A percentile compares a stretch with the other conserved stretches of the same genome.
These are phyloP conservation scores for Unio delphinus DNA, from an alignment of 2,888 invertebrate species.

Conservation along the genomic window DNA sequence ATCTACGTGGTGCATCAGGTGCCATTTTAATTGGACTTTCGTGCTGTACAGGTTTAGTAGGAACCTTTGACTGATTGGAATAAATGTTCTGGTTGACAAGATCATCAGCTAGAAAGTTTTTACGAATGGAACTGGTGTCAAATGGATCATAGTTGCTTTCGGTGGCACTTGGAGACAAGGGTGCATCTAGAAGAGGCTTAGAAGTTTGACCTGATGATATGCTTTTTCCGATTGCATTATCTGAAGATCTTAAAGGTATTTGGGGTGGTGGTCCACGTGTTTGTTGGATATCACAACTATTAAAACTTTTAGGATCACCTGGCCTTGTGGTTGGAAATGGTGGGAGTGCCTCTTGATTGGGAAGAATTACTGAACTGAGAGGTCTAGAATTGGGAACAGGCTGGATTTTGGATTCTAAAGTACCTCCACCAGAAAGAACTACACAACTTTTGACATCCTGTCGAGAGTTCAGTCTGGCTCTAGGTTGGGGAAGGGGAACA, in stretches of 20 bases:
- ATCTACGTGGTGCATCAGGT: not conserved
- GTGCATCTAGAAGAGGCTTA: constrained; percentile 35
- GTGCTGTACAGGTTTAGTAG: constrained; percentile 4
- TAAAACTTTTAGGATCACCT: not conserved
- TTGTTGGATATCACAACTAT: not conserved
- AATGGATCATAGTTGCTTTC: constrained; percentile 41
- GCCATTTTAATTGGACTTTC: not conserved
- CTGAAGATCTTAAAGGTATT: constrained; percentile 22
- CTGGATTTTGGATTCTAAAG: not conserved
- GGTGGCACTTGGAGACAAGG: constrained; percentile 25
- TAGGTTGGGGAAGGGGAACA: constrained; percentile 3
- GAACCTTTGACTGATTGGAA: not conserved
- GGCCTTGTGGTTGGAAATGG: constrained; percentile 1
- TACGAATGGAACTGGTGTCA: constrained; percentile 43
- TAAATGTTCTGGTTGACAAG: constrained; percentile 15
- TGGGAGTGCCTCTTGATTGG: not conserved
- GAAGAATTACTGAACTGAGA: not conserved
- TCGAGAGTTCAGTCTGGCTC: constrained; percentile 47
- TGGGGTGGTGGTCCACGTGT: constrained; percentile 24
- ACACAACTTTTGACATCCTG: constrained; percentile 47
- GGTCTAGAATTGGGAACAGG: not conserved
- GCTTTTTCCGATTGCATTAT: constrained; percentile 13
- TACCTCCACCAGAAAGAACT: constrained; percentile 7
- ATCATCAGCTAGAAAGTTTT: constrained; percentile 18
- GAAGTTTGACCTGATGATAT: constrained; percentile 27